phyloP scores from a whole-genome alignment of 1,140 invertebrate genomes.

The Cherax destructor region DNA sequence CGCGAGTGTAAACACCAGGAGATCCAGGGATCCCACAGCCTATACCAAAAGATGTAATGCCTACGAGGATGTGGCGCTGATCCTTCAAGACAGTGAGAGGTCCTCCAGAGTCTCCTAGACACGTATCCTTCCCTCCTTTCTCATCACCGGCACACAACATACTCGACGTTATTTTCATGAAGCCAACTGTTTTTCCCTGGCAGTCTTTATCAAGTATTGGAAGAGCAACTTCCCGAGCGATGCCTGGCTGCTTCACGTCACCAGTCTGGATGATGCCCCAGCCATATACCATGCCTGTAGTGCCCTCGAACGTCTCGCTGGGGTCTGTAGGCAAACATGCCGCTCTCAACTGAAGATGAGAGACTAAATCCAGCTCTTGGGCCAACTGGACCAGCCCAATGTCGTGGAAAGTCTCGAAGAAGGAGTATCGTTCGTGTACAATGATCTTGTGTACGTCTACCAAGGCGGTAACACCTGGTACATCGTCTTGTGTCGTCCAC shows the following conservation, averaged over 20 bases:
- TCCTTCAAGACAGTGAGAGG: conserved; percentile 57
- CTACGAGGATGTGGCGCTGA: conserved; percentile 16
- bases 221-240: conserved; percentile 76
- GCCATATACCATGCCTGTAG: conserved; percentile 59
- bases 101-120: conserved; percentile 78
- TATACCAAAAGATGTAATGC: conserved; percentile 65
- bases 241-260: conserved; percentile 38
- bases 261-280: conserved; percentile 69
- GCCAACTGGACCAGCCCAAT: conserved; percentile 73
- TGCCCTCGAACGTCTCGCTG: conserved; percentile 14
- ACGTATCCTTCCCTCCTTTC: conserved; percentile 85
- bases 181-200: not conserved
- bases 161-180: conserved; percentile 72
- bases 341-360: conserved; percentile 24
- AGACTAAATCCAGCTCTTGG: conserved; percentile 29
- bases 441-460: not conserved
- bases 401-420: conserved; percentile 72
- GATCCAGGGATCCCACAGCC: conserved; percentile 54
- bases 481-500: conserved; percentile 5
- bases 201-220: conserved; percentile 64
- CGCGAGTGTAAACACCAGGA: conserved; percentile 76
- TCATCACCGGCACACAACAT: conserved; percentile 90
- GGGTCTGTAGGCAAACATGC: conserved; percentile 58
- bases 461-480: conserved; percentile 27
- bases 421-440: not conserved